Evolutionary conservation across 2,797 vertebrate species (phyloP), one percentile per base, ranked within the genome.

Genomic region (Erithacus rubecula): DNA sequence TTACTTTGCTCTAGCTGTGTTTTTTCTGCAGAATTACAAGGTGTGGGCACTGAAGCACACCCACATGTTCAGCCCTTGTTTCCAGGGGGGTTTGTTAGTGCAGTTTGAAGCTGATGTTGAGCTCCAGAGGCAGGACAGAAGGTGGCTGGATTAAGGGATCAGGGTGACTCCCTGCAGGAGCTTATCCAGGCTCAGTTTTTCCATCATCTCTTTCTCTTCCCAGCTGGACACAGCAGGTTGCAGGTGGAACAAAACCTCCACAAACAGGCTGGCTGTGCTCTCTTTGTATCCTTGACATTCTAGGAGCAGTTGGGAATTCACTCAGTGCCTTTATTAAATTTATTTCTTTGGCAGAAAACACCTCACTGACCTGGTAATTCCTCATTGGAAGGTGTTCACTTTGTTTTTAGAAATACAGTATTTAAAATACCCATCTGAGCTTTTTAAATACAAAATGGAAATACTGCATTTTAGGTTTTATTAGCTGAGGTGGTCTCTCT

Each of bases 391-490:
- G 14, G 14, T 30, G 4, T 51, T 89, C 9, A 3, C 16, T 16
- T 39, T 1, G 2, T 11, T 62, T 89, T 75, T 72, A 65, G 55
- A 47, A 29, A 9, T 5, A 13, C 0, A 49, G 47, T 44, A 21
- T 24, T 63, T 29, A 56, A 87, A 88, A 80, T 14, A 34, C 29
- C 10, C 9, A 5, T 30, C 29, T n/a, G 53, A 51, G 11, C 18
- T 77, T 62, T 32, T 46, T 14, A 46, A 60, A n/a, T 29, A 22
- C 2, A 19, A 87, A 53, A 30, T n/a, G 0, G 5, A 67, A 72
- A 8, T 14, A 5, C 5, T 12, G 22, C 0, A 2, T 3, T 64
- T 34, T 44, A 75, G 58, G 2, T 78, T 11, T 37, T 12, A 3
- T 15, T 44, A 79, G 26, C 16, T 77, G 26, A 1, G 18, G n/a